Percentiles rank a stretch among this genome's conserved stretches.
Conservation (phyloP, 2,888 invertebrate genomes). For the Acrocyrtus sp. region DNA sequence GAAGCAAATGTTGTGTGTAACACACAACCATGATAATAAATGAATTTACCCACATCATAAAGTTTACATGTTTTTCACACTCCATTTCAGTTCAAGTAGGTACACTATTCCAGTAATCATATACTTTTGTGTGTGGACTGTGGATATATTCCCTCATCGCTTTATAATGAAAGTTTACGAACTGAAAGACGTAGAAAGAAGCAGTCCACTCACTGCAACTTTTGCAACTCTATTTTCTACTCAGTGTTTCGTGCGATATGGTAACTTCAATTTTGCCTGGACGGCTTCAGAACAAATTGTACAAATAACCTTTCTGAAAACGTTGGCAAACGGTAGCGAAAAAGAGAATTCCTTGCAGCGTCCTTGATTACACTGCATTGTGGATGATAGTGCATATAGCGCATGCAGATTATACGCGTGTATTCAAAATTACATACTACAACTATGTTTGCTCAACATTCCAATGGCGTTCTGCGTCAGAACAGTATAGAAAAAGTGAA, state of each 20-base stretch:
- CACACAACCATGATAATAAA: no score
- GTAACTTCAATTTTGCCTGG: not conserved
- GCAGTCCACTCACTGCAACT: not conserved
- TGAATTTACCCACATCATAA: no score
- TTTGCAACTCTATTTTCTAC: not conserved
- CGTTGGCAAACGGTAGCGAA: not conserved
- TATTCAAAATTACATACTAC: not conserved
- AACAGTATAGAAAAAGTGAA: no score
- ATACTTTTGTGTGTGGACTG: no score
- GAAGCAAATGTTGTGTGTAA: not conserved
- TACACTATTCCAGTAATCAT: no score
- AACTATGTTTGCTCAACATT: not conserved
- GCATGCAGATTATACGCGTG: not conserved
- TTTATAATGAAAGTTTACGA: not conserved
- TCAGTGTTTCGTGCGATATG: not conserved
- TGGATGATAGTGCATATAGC: not conserved
- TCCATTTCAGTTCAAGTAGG: no score
- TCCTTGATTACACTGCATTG: conserved; percentile 20
- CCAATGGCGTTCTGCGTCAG: not conserved
- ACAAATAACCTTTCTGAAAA: not conserved
- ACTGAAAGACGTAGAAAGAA: not conserved
- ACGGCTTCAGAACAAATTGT: no score
- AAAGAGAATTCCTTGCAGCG: conserved; percentile 21
- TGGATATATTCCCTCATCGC: no score
- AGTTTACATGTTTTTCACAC: no score